A percentile compares a stretch with the other conserved stretches of the same genome.
phyloP scores from a whole-genome alignment of 1,140 invertebrate species.

The Caenorhabditis inopinata region DNA sequence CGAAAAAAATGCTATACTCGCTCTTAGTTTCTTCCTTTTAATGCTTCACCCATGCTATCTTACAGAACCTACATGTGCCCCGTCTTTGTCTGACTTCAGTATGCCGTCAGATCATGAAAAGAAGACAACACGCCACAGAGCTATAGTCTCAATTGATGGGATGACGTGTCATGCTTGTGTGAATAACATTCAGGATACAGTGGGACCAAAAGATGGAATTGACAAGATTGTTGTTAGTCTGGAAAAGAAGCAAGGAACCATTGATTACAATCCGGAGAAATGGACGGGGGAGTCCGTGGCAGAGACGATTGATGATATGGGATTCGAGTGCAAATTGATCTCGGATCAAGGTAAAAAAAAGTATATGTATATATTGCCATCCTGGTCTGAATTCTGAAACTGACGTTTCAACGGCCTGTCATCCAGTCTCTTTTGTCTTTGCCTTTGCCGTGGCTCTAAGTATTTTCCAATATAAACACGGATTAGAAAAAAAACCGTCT shows the following conservation, averaged over 20 bases:
- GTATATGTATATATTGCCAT: background rate
- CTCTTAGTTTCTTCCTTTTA: too few relatives aligned
- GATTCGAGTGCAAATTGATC: conserved; percentile 51
- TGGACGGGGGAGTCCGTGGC: conserved; percentile 46
- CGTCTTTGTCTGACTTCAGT: too few relatives aligned
- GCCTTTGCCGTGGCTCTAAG: too few relatives aligned
- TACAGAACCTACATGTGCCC: too few relatives aligned
- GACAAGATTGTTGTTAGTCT: conserved; percentile 37
- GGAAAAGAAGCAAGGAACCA: conserved; percentile 33
- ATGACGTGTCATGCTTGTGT: conserved; percentile 97
- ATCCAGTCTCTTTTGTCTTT: too few relatives aligned
- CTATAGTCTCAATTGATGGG: conserved; percentile 66
- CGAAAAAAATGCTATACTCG: too few relatives aligned
- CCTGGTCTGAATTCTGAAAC: too few relatives aligned
- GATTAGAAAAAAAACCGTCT: too few relatives aligned
- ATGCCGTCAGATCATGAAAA: too few relatives aligned
- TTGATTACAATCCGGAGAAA: conserved; percentile 41
- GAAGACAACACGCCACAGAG: background rate
- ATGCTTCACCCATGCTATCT: too few relatives aligned
- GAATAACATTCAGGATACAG: conserved; percentile 78
- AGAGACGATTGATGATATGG: conserved; percentile 55
- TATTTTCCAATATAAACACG: too few relatives aligned
- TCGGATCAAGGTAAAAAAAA: background rate
- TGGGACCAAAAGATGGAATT: conserved; percentile 69
- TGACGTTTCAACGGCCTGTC: too few relatives aligned